Conservation (phyloP, 2,797 vertebrate species). For the Argentina silus region DNA sequence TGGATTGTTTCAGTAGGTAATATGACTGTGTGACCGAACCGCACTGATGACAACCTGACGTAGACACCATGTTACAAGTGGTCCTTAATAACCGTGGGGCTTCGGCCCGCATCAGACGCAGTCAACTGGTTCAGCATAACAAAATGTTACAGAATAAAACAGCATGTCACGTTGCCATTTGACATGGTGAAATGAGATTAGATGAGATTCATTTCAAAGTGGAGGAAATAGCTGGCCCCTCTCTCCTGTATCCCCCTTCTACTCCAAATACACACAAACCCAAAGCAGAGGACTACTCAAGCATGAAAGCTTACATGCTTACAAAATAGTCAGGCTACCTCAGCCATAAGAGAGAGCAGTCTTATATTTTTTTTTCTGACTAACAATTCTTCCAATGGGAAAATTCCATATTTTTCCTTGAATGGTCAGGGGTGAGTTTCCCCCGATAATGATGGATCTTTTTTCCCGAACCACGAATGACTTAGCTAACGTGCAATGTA, state of each 20-base stretch:
- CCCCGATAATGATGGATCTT: no score
- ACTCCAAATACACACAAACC: constrained; percentile 50
- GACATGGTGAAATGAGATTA: constrained; percentile 81
- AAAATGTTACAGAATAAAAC: constrained; percentile 81
- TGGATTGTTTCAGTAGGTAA: constrained; percentile 81
- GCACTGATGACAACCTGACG: constrained; percentile 72
- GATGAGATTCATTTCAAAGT: constrained; percentile 77
- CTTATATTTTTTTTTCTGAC: no score
- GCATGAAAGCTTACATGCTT: constrained; percentile 63
- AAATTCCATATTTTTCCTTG: no score
- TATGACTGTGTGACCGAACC: constrained; percentile 81
- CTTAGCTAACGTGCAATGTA: no score
- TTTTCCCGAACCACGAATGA: no score
- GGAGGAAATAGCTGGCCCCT: constrained; percentile 62
- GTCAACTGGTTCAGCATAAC: constrained; percentile 77
- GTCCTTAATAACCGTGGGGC: constrained; percentile 72
- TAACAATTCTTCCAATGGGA: no score
- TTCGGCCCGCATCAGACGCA: constrained; percentile 67
- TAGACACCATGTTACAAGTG: constrained; percentile 74
- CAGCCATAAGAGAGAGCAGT: neutral
- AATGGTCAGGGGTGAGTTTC: no score
- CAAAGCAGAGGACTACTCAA: constrained; percentile 53
- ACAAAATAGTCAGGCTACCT: constrained; percentile 43
- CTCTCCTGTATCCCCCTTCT: constrained; percentile 27
- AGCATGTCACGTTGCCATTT: constrained; percentile 81